Base-by-base conservation (phyloP, 2,888 invertebrate genomes). In the Plebejus melissa region DNA sequence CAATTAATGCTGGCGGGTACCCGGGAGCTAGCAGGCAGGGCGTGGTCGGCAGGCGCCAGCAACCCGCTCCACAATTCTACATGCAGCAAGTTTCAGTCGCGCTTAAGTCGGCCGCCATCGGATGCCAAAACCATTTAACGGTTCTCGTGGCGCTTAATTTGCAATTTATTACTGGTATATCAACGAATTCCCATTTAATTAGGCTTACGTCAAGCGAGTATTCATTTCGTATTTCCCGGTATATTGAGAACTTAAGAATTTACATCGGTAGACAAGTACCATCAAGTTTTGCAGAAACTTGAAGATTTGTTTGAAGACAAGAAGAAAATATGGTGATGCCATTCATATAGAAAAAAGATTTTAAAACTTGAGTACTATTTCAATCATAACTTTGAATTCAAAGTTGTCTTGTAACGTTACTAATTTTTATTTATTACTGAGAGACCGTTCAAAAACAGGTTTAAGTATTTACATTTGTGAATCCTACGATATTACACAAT, bases 91-190 rank as follows among this genome's bases (percentile, higher is more conserved):
- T 84, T 86, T 84, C 82, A 81, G 82, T 80, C 82, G 82, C 83
- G 83, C 86, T 87, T 90, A 90, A 87, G 87, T 89, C 88, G 90
- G 83, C 84, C 82, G 79, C 79, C 76, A 83, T 82, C 83, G 84
- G 82, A 82, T 77, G 79, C 79, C 77, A 88, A 87, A 88, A 89
- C 84, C 87, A 88, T 87, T 87, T 89, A 90, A 90, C 89, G 88
- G 88, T 88, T 85, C 86, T 86, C 86, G 85, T 84, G 85, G 83
- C 83, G 87, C 86, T 89, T 88, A 90, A 90, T 88, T 86, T 83
- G 83, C 84, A 86, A 83, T 89, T 90, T 90, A 89, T 88, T 88
- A 88, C 88, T 88, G 88, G 89, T 89, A 87, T 84, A 87, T 89
- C 90, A 89, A 88, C 89, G 89, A 88, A 88, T 77, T 87, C 82